Base-by-base conservation (phyloP, 1,140 invertebrate genomes). In the Portunus trituberculatus region DNA sequence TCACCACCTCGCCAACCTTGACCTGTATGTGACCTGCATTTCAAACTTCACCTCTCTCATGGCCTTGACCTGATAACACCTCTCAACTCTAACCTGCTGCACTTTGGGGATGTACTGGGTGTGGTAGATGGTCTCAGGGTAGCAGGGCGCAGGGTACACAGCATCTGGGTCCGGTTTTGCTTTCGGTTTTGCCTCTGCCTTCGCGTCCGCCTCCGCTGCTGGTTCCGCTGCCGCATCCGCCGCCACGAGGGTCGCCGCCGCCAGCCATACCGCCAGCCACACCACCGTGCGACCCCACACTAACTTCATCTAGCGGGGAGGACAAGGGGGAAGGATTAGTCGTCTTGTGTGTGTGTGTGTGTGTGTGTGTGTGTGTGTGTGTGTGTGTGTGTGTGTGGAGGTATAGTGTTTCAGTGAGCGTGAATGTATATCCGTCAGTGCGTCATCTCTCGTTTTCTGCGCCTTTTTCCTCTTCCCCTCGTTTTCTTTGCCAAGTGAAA, bases 361-460 rank as follows among this genome's bases (percentile, higher is more conserved):
- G 31, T 88, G 86, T 88, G 86, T 88, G 86, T 88, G 86, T 88
- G 86, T 88, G 86, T 88, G 86, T 88, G 86, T 88, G 86, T 88
- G 86, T 88, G 86, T 88, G 86, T 88, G 86, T 32, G 86, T 32
- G 86, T 88, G 86, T 32, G 86, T 32, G 31, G 6, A 8, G n/a
- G 31, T 39, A 25, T 25, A 10, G 31, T 45, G 45, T 32, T 32
- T 88, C 28, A 88, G 20, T 32, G 0, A 39, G 29, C 86, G 31
- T 88, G 86, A 86, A 86, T 4, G 20, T 29, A 39, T 29, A 86
- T 12, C n/a, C 28, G 83, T 31, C 12, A 4, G 4, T 86, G 25
- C 10, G 83, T 29, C 28, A 39, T 86, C 83, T n/a, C 32, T 7
- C 83, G 83, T 12, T 86, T n/a, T 39, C 32, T 29, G 32, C 25